phyloP scores from a whole-genome alignment of 1,140 invertebrate genomes.

The Diplogasteroides magnus region DNA sequence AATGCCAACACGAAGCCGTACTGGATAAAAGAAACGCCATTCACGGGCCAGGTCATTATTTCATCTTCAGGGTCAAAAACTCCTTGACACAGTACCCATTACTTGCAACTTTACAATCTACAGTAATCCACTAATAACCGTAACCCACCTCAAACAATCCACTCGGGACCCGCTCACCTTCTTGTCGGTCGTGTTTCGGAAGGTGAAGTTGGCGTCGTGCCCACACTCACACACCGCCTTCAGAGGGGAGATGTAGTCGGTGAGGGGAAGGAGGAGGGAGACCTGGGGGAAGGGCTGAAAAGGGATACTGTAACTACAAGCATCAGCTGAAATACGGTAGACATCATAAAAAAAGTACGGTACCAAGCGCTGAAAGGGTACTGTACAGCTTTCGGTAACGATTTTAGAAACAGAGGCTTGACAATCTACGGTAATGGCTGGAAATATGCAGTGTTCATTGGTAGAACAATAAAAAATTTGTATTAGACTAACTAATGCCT shows the following conservation, averaged over 20 bases:
- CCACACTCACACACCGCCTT: conserved; percentile 66
- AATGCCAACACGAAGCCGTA: no score
- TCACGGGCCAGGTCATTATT: no score
- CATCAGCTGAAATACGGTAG: conserved; percentile 3
- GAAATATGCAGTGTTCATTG: no score
- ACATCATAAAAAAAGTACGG: conserved; percentile 16
- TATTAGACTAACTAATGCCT: no score
- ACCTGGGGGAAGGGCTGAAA: conserved; percentile 63
- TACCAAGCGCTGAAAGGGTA: neutral
- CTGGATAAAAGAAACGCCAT: no score
- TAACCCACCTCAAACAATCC: no score
- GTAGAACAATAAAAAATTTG: no score
- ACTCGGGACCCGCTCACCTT: no score
- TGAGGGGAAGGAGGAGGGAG: conserved; percentile 64
- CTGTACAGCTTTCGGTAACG: conserved; percentile 6
- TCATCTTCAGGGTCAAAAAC: no score
- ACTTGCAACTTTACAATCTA: no score
- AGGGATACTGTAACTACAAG: neutral
- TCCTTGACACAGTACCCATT: no score
- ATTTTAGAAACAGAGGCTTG: conserved; percentile 1
- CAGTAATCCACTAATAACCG: no score
- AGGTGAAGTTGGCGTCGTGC: conserved; percentile 64
- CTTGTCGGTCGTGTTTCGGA: conserved; percentile 56
- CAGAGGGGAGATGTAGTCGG: conserved; percentile 66
- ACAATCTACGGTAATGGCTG: neutral